Evolutionary conservation across 2,113 vertebrate species (phyloP), one percentile per base, ranked within the genome.

Genomic region (Chaenogobius annularis): DNA sequence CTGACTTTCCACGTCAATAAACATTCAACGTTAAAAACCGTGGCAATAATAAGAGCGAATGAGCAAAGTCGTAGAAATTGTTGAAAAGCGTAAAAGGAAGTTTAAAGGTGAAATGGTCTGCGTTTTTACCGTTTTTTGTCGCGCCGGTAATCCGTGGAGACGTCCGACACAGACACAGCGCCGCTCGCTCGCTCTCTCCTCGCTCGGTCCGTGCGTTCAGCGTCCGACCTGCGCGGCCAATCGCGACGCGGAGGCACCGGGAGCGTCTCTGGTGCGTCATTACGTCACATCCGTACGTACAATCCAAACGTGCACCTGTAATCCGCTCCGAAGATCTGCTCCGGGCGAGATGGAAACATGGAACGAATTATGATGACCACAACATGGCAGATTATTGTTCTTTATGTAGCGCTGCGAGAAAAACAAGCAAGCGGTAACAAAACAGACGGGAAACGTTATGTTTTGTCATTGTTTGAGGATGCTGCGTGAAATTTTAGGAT

Each of bases 281-380:
- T 13, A 26, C 92, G 92, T 93, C 91, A 93, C 88, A 83, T 94
- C 92, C 91, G 89, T 82, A 54, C 72, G 68, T 35, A 75, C 61
- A 67, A 22, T 71, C 48, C 50, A 77, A 73, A 86, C 46, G 62
- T 79, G 74, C 88, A 92, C 92, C 91, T 92, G 92, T 91, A 82
- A 78, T 73, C 59, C 50, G 20, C 54, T 0, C 11, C 82, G 3
- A 67, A 87, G 89, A 87, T 91, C 83, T 73, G 85, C 77, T 83
- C 70, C 63, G 9, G 0, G 0, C 0, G 0, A 0, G 2, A n/a
- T 26, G n/a, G 14, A 11, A 19, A 1, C 67, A 10, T 13, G 23
- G 3, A 10, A 11, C 9, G 10, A 46, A 31, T 31, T 31, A 31
- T 31, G 26, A 2, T 31, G 1, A 31, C 4, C 26, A 31, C 26